A percentile compares a stretch with the other conserved stretches of the same genome.
Conservation (phyloP, 2,797 vertebrate species). For the Ctenosaura bakeri region DNA sequence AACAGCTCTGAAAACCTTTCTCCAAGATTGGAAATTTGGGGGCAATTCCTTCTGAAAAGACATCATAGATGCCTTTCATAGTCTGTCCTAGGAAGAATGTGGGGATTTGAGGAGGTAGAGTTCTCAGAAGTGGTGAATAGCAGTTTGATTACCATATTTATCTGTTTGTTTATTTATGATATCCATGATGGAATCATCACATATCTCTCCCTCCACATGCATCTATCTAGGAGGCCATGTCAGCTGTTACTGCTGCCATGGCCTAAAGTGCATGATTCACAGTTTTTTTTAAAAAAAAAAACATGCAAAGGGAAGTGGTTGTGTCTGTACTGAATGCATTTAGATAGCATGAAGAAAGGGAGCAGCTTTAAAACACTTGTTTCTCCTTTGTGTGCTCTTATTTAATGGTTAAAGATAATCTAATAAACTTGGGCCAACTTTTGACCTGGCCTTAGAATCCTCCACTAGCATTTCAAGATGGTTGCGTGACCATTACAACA, state of each 20-base stretch:
- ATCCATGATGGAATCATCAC: too few species aligned
- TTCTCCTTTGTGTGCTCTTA: neutral
- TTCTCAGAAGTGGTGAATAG: too few species aligned
- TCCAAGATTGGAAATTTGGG: neutral
- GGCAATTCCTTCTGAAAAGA: neutral
- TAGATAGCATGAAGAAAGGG: neutral
- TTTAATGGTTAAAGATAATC: neutral
- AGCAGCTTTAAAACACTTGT: neutral
- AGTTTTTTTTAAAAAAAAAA: neutral
- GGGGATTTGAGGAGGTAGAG: too few species aligned
- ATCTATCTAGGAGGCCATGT: too few species aligned
- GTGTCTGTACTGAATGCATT: neutral
- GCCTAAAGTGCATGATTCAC: too few species aligned
- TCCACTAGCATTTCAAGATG: neutral
- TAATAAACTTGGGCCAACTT: neutral
- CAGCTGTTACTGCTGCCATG: too few species aligned
- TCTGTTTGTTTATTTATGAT: too few species aligned
- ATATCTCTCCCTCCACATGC: too few species aligned
- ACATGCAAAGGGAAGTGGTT: neutral
- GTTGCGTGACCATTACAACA: neutral
- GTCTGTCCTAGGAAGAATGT: neutral
- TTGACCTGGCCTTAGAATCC: neutral
- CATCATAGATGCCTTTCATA: slow-evolving; percentile 12
- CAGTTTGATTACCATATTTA: too few species aligned
- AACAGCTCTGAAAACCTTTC: neutral